Evolutionary conservation across 2,113 vertebrate genomes (phyloP), one percentile per base, ranked within the genome.

Genomic region (Labeo catla): DNA sequence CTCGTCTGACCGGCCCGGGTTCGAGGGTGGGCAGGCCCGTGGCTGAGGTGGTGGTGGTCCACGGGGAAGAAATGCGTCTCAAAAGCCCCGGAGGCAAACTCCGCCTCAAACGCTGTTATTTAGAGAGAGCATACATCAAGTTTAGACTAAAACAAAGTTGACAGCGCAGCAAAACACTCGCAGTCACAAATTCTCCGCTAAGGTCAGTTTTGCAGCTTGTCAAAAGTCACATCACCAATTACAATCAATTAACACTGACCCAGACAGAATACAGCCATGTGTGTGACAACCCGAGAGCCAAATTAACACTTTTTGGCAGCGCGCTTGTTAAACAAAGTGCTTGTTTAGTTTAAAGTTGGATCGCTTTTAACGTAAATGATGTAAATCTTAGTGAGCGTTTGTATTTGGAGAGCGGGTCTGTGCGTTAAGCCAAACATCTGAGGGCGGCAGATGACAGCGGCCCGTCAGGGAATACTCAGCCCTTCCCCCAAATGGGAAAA

Each of bases 31-130:
- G 98, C 11, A 99, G 90, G 28, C 98, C 98, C 5, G 98, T 99
- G 89, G 98, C 98, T 0, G 98, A 99, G 11, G 98, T 99, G 89
- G 98, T 99, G 36, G 98, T 99, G 49, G 98, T 99, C 98, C 98
- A 99, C 0, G 98, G 97, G 15, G 98, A 99, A 0, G 98, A 99
- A 87, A 98, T 96, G 73, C 98, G 92, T 88, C 98, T 95, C 87
- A 98, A 86, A 74, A 99, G 94, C 47, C 96, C 97, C 0, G 97
- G 96, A 23, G 97, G 98, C 84, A 99, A 94, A 93, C 95, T 98
- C 11, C 95, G 96, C 87, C 98, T 95, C 50, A 98, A 93, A 89
- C 98, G 98, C 97, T 99, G 91, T 65, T 81, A 90, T 70, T 70
- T 12, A 54, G 61, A 13, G n/a, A 77, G 76, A 52, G 81, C 61